Percentiles rank a stretch among this genome's conserved stretches.
phyloP scores from a whole-genome alignment of 1,140 invertebrate genomes.

The Bombus haemorrhoidalis region DNA sequence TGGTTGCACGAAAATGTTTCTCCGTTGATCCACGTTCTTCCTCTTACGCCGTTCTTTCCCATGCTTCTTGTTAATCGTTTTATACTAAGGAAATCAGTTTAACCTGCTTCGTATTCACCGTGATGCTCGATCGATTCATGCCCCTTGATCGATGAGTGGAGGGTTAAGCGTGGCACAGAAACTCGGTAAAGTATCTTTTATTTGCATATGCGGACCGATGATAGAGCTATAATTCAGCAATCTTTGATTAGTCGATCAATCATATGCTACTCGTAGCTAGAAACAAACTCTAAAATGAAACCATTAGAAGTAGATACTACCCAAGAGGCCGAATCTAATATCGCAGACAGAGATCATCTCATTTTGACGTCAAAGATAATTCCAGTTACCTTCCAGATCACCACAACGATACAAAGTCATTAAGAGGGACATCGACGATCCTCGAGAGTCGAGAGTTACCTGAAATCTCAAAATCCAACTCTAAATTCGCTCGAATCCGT shows the following conservation, averaged over 20 bases:
- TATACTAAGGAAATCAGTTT: neutral
- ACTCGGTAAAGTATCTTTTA: neutral
- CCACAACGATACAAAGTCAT: no score
- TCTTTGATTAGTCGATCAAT: neutral
- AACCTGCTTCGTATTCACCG: neutral
- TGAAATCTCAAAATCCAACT: neutral
- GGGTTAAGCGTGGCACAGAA: neutral
- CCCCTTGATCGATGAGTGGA: neutral
- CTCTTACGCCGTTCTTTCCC: neutral
- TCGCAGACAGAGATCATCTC: no score
- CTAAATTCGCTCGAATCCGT: neutral
- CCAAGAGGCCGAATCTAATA: no score
- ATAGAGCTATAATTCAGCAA: neutral
- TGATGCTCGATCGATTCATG: neutral
- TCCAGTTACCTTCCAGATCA: no score
- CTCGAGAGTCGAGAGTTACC: no score
- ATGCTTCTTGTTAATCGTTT: neutral
- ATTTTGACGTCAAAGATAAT: no score
- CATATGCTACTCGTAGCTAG: no score
- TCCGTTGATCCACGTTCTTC: neutral
- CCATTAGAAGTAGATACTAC: no score
- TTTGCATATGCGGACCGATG: neutral
- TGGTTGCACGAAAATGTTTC: conserved; percentile 37
- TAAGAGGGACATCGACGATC: no score
- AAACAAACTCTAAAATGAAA: no score